Conservation (phyloP, 2,797 vertebrate genomes). For the Poecilia wingei region DNA sequence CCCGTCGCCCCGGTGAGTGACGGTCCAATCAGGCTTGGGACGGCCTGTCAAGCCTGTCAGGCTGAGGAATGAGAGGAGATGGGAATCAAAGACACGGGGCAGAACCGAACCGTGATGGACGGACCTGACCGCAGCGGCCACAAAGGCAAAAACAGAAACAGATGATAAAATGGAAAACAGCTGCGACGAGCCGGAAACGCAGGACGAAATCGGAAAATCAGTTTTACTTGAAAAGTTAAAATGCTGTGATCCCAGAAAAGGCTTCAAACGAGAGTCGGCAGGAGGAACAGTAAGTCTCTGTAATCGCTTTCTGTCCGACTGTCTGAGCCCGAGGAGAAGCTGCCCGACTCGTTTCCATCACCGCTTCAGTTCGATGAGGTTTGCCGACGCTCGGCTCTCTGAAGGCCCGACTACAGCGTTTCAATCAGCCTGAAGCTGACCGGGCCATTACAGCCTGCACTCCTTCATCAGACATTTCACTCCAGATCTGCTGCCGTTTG, state of each 20-base stretch:
- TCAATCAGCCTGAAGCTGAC: background rate
- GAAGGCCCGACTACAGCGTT: background rate
- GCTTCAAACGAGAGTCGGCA: background rate
- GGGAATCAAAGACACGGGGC: conserved; percentile 68
- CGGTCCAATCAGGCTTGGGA: conserved; percentile 70
- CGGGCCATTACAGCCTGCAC: background rate
- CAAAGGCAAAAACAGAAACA: conserved; percentile 7
- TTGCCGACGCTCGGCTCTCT: background rate
- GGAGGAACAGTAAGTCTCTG: background rate
- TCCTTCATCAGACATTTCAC: background rate
- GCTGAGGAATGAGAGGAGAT: conserved; percentile 76
- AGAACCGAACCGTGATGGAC: conserved; percentile 69
- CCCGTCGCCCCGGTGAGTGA: conserved; percentile 66
- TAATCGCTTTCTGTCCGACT: background rate
- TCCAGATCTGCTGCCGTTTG: background rate
- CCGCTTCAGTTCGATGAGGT: background rate
- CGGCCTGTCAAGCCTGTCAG: conserved; percentile 70
- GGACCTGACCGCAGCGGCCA: conserved; percentile 49
- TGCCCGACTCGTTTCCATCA: background rate
- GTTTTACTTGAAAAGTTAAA: background rate
- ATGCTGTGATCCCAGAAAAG: background rate
- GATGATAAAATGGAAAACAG: conserved; percentile 42
- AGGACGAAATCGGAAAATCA: background rate
- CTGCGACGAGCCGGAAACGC: conserved; percentile 2
- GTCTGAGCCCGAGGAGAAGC: background rate